Base-by-base conservation (phyloP, 1,140 invertebrate genomes). In the Papilio xuthus region DNA sequence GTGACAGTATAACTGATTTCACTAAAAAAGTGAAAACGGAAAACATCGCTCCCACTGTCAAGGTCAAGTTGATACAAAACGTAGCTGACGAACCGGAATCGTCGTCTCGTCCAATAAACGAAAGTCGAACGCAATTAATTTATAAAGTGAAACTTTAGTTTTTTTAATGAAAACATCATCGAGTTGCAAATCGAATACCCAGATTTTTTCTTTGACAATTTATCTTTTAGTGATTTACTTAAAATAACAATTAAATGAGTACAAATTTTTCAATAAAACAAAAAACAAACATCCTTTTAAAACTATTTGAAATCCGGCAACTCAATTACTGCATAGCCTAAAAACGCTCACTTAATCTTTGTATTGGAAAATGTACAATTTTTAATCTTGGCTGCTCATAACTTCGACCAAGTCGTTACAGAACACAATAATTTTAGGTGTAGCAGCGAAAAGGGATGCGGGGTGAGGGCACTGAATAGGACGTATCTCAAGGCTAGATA, bases 1-100 rank as follows among this genome's bases (percentile, higher is more conserved):
- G 70, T 50, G 23, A 69, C 15, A 3, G 4, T 47, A 44, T 20
- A 13, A 4, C 32, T 41, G 74, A 76, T 76, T 76, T 76, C 74
- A 60, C 74, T 76, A 76, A 76, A 76, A 76, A 63, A 76, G 74
- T 76, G 74, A 76, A 76, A 76, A 76, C 74, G 28, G 18, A 60
- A 56, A 74, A 74, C 20, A 20, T 28, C 73, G 53, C 15, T 20
- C 10, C 23, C 74, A 76, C 50, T 63, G 74, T 41, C 74, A 76
- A 76, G 74, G 74, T 76, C 74, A 76, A 23, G 53, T 37, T 26
- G 12, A 76, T 63, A 60, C 32, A 60, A 72, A 47, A 42, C 70
- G 42, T 41, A 72, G 37, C 8, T 26, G 70, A 72, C 32, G 41
- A 72, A 72, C 70, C 70, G 42, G 70, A 72, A 47, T 47, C 42